phyloP scores from a whole-genome alignment of 2,888 invertebrate species.

The Tigriopus californicus region DNA sequence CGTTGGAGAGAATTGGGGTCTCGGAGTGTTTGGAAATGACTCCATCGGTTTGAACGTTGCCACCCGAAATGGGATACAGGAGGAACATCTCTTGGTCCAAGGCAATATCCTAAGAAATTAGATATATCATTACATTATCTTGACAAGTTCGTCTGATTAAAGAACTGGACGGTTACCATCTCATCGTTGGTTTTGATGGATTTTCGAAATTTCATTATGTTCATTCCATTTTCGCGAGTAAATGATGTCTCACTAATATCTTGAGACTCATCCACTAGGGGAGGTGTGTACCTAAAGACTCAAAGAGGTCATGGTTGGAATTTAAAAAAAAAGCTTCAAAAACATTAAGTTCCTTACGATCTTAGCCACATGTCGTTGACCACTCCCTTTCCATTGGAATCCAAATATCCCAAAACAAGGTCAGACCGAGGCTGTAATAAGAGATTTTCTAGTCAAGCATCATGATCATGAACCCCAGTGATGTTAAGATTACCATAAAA shows the following conservation, averaged over 20 bases:
- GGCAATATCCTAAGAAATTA: slow-evolving; percentile 42
- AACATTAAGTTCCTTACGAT: neutral
- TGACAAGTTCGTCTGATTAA: no score
- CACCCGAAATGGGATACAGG: slow-evolving; percentile 67
- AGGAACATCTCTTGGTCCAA: slow-evolving; percentile 63
- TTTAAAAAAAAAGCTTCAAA: no score
- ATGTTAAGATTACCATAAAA: slow-evolving; percentile 62
- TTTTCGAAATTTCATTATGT: slow-evolving; percentile 3
- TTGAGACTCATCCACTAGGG: neutral
- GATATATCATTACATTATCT: no score
- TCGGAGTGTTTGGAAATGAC: slow-evolving; percentile 59
- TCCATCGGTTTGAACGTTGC: slow-evolving; percentile 66
- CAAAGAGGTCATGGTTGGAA: no score
- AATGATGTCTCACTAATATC: neutral
- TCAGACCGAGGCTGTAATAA: neutral
- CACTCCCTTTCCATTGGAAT: neutral
- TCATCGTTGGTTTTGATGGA: slow-evolving; percentile 5
- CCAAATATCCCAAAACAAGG: slow-evolving; percentile 3
- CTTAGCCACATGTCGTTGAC: slow-evolving; percentile 8
- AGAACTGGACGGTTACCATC: neutral
- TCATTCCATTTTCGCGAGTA: neutral
- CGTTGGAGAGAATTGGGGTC: slow-evolving; percentile 48
- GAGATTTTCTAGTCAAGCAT: slow-evolving; percentile 9
- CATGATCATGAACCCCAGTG: no score
- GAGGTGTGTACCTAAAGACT: neutral